phyloP scores from a whole-genome alignment of 2,797 vertebrate species.

The Arnoldichthys spilopterus region DNA sequence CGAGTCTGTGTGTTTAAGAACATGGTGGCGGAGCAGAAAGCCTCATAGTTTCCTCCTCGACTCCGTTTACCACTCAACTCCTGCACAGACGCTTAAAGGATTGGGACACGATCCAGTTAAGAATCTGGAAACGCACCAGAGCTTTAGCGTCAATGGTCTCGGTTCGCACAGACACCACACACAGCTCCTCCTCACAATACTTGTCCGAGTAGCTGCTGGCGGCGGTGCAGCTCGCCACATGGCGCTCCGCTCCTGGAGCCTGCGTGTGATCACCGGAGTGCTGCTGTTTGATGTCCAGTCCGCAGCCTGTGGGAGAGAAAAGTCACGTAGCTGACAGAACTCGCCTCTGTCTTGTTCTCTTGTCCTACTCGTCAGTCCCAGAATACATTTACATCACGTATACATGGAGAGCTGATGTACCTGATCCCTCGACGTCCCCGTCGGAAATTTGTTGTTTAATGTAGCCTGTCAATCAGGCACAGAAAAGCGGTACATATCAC shows the following conservation, averaged over 20 bases:
- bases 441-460: neutral
- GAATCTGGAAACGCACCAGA: neutral
- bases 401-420: too few species aligned
- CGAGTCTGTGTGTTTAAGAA: slow-evolving; percentile 72
- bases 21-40: slow-evolving; percentile 66
- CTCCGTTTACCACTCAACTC: neutral
- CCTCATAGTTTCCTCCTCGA: neutral
- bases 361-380: neutral
- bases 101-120: slow-evolving; percentile 47
- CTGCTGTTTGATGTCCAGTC: neutral
- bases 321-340: neutral
- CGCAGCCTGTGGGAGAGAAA: neutral
- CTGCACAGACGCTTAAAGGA: slow-evolving; percentile 40
- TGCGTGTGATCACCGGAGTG: neutral
- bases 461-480: neutral
- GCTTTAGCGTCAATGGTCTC: neutral
- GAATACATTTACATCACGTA: neutral
- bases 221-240: neutral
- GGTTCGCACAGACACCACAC: neutral
- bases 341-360: neutral
- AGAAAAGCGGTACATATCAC: neutral
- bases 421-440: too few species aligned
- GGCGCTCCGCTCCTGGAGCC: neutral
- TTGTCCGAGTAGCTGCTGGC: neutral
- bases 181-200: too few species aligned